Evolutionary conservation across 2,113 vertebrate species (phyloP), one percentile per base, ranked within the genome.

Genomic region (Lichenostomus cassidix): DNA sequence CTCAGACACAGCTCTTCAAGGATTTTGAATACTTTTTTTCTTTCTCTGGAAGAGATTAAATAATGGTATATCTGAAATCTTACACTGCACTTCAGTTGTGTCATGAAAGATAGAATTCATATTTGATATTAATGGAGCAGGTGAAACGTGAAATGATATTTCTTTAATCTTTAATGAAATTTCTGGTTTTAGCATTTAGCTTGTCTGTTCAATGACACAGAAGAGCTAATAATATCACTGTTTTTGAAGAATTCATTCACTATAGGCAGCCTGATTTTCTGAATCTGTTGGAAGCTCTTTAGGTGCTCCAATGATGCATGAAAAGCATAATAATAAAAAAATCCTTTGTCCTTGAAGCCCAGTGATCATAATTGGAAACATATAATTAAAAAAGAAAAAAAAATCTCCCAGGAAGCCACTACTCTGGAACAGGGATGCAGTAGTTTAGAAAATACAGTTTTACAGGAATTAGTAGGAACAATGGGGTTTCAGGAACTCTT

Each of bases 111-210:
- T 58, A 78, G 87, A 91, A 75, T 93, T 95, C 85, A 83, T 95
- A 95, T 96, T 96, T 96, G 69, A 87, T 97, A 96, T 96, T 97
- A 96, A 95, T 92, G 87, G 85, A 95, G 59, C 79, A 94, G 97
- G 93, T 91, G 94, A 97, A 96, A 96, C 79, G 31, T 97, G 96
- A 97, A 98, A 96, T 97, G 73, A 93, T 94, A 96, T 93, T 97
- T 92, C 95, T 93, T 97, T 97, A 94, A 97, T 97, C 92, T 97
- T 96, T 96, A 97, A 92, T 97, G 96, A 95, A 96, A 97, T 96
- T 96, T 96, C 90, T 96, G 37, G 75, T 78, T 95, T 97, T 96
- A 93, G 91, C 90, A 94, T 97, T 97, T 97, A 94, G 87, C 91
- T 96, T 46, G 10, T 95, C 82, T 97, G 39, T 82, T 94, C 91